These are phyloP conservation scores for Ectropis crepuscularia DNA, from an alignment of 2,888 invertebrate species.

Conservation along the genomic window DNA sequence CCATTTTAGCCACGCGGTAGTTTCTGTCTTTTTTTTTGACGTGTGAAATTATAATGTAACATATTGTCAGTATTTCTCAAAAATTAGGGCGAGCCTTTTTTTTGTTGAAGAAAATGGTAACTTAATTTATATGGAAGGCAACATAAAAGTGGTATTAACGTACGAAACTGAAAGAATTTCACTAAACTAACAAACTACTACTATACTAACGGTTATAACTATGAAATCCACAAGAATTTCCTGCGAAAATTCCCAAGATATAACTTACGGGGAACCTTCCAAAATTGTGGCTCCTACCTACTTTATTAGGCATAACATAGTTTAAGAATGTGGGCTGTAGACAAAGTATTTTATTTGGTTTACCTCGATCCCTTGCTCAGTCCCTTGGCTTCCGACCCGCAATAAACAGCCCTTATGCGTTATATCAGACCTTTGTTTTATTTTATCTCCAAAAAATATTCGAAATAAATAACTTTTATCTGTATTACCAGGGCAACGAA, in stretches of 20 bases:
- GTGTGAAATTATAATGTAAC: no score
- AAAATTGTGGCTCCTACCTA: slow-evolving; percentile 45
- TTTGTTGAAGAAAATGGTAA: no score
- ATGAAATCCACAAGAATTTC: slow-evolving; percentile 15
- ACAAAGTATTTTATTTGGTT: slow-evolving; percentile 62
- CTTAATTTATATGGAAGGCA: no score
- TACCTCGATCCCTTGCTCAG: slow-evolving; percentile 44
- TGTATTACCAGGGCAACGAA: background rate
- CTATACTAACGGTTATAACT: slow-evolving; percentile 1
- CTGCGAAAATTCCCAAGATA: slow-evolving; percentile 22
- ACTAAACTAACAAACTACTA: background rate
- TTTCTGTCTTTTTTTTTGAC: no score
- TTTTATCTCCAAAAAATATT: slow-evolving; percentile 34
- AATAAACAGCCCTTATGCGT: slow-evolving; percentile 62
- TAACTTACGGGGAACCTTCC: slow-evolving; percentile 31
- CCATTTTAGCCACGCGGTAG: no score
- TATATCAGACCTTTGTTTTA: slow-evolving; percentile 59
- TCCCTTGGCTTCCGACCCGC: slow-evolving; percentile 46
- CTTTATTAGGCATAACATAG: slow-evolving; percentile 59
- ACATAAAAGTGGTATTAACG: no score
- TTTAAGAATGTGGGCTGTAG: slow-evolving; percentile 51
- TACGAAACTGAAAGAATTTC: background rate
- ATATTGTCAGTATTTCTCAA: no score
- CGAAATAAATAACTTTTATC: background rate
- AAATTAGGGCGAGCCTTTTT: no score